Base-by-base conservation (phyloP, 2,888 invertebrate genomes). In the Cryptosula pallasiana region DNA sequence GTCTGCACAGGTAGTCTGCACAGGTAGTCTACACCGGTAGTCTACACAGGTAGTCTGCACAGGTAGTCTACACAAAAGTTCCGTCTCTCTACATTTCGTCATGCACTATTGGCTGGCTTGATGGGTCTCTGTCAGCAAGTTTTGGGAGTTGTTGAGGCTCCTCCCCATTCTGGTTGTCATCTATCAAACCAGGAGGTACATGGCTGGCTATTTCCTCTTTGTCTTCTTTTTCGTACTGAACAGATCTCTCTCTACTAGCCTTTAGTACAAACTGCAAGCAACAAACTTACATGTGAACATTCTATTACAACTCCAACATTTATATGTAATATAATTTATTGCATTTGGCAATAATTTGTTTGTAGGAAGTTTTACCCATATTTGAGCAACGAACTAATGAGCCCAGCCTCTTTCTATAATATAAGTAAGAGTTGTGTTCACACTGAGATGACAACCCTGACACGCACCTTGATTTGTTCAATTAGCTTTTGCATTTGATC, bases 211-310 rank as follows among this genome's bases (percentile, higher is more conserved):
- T 20, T 20, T 45, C 20, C 2, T 63, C 63, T 32, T 63, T 63
- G 27, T 63, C 63, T 32, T 63, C 34, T 1, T 63, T 9, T 63
- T 63, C 63, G 32, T 29, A 63, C 9, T 63, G 13, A 27, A 29
- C 25, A 32, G 63, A 63, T n/a, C 63, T 27, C 3, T 25, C 32
- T 25, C 63, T 20, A n/a, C 63, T 63, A 3, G 13, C 32, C n/a
- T 32, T 63, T 32, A 63, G 32, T 32, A 63, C 63, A 32, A 25
- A 63, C 63, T 63, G 32, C 34, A 63, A 32, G 13, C 45, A 45
- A 20, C n/a, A n/a, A n/a, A n/a, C n/a, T n/a, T n/a, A n/a, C n/a
- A n/a, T n/a, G n/a, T n/a, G n/a, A n/a, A n/a, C n/a, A n/a, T n/a
- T n/a, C n/a, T n/a, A n/a, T n/a, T n/a, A 45, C 45, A 45, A 13